Conservation (phyloP, 2,888 invertebrate species). For the Chaetogeoica ovagalla region DNA sequence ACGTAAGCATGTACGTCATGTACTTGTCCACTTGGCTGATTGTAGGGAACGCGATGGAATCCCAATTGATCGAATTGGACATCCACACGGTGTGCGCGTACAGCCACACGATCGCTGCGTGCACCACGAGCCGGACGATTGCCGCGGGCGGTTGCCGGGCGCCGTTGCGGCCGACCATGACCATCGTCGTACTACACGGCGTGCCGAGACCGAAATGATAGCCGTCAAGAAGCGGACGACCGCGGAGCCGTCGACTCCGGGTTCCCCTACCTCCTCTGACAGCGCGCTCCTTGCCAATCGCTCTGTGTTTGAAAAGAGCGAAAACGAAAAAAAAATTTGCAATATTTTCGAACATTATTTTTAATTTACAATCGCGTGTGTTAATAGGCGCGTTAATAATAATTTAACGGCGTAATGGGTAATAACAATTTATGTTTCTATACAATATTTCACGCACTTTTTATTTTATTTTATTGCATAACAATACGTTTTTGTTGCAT, state of each 20-base stretch:
- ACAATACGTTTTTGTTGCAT: too few species aligned
- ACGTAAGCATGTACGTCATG: constrained; percentile 53
- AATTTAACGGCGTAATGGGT: too few species aligned
- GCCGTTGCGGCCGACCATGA: background rate
- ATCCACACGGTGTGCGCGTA: constrained; percentile 42
- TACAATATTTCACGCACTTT: too few species aligned
- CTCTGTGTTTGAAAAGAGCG: too few species aligned
- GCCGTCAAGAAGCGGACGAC: background rate
- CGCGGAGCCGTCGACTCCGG: background rate
- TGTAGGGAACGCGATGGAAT: constrained; percentile 43
- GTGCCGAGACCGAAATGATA: constrained; percentile 31
- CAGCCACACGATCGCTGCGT: constrained; percentile 33
- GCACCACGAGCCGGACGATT: constrained; percentile 44
- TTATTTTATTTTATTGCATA: too few species aligned
- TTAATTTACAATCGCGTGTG: too few species aligned
- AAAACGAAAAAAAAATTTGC: too few species aligned
- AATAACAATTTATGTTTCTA: too few species aligned
- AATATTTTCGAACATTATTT: too few species aligned
- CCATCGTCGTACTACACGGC: constrained; percentile 27
- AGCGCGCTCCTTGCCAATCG: too few species aligned
- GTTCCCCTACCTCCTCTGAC: too few species aligned
- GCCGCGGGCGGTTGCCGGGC: constrained; percentile 30
- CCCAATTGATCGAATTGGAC: constrained; percentile 24
- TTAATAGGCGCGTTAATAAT: too few species aligned
- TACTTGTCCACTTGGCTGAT: constrained; percentile 50